Percentiles rank a stretch among this genome's conserved stretches.
These are phyloP conservation scores for Valencia hispanica DNA, from an alignment of 2,797 vertebrate genomes.

Conservation along the genomic window DNA sequence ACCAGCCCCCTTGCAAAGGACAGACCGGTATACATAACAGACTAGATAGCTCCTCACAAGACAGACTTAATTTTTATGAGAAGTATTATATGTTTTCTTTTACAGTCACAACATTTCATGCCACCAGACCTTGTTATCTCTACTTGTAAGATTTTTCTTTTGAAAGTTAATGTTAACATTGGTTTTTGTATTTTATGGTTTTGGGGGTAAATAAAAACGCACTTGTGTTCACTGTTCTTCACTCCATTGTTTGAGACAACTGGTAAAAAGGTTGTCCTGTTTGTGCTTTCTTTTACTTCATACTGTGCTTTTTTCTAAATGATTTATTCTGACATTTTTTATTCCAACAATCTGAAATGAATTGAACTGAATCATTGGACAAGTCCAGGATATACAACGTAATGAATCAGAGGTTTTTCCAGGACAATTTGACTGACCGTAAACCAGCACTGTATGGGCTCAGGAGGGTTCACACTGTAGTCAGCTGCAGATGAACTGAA, in stretches of 20 bases:
- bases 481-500: conserved; percentile 52
- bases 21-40: no score
- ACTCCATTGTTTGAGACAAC: background rate
- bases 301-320: background rate
- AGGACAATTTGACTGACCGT: conserved; percentile 41
- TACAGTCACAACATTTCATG: background rate
- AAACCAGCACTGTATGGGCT: conserved; percentile 60
- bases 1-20: no score
- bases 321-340: background rate
- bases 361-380: background rate
- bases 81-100: no score
- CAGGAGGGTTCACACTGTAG: conserved; percentile 35
- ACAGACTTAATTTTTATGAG: no score
- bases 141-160: background rate
- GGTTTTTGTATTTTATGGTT: background rate
- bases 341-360: background rate
- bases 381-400: conserved; percentile 23
- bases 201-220: background rate
- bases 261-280: background rate
- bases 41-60: no score
- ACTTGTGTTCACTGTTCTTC: background rate
- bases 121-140: background rate
- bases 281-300: background rate
- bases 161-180: background rate
- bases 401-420: conserved; percentile 52